Evolutionary conservation across 2,797 vertebrate genomes (phyloP), one percentile per base, ranked within the genome.

Genomic region (Todus mexicanus): DNA sequence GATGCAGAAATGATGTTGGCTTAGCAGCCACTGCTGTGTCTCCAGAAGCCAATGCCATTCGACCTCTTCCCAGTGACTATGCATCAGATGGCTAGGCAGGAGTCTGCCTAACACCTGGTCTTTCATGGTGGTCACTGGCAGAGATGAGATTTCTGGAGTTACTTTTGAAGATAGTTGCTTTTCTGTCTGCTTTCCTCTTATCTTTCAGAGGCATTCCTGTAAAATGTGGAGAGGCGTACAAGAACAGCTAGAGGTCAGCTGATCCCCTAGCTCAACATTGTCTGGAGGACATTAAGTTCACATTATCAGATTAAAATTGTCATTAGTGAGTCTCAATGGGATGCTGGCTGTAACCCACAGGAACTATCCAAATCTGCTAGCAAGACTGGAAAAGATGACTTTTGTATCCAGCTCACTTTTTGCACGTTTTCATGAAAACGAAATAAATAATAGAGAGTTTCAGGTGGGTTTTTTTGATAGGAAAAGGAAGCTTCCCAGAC

Each of bases 41-140:
- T 74, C 33, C 25, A 56, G n/a, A 69, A 57, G 43, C 37, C 1
- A 2, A 20, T 37, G 68, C 35, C 2, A 0, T 47, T 42, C 3
- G 5, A n/a, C n/a, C 31, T 61, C 47, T 27, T 48, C 4, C 1
- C 3, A 2, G n/a, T 48, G 47, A 37, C 7, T 4, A 1, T 27
- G 35, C 26, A 7, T 40, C 4, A 2, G 66, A 25, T 0, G 3
- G 51, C 35, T 1, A 1, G 51, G 38, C 45, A 31, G 17, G 12
- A 40, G 16, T 40, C 29, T 59, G 29, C 59, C 60, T 43, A 66
- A 72, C 3, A 6, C 37, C 42, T 5, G 5, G 26, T 54, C 47
- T 78, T 65, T 45, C 51, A 35, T 0, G 7, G 29, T 1, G 4
- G 40, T 37, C 40, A 7, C 8, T 19, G 40, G 37, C 35, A 60